These are phyloP conservation scores for Protosalanx chinensis DNA, from an alignment of 2,797 vertebrate genomes.

Conservation along the genomic window DNA sequence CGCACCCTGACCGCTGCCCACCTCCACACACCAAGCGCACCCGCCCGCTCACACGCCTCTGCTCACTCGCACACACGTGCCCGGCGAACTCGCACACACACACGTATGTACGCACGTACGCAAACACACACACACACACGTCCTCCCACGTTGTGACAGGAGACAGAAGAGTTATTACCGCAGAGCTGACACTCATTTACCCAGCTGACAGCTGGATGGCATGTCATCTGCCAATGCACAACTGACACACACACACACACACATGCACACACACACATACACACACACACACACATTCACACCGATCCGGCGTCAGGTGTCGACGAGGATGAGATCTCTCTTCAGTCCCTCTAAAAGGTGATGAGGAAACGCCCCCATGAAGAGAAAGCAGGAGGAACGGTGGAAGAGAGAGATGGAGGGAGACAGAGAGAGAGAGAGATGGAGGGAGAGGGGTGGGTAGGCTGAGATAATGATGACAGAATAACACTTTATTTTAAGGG, in stretches of 20 bases:
- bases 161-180: not conserved
- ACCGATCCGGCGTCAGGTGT: not conserved
- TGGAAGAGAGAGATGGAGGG: not conserved
- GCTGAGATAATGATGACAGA: not conserved
- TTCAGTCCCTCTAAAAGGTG: not conserved
- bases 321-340: not conserved
- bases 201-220: not conserved
- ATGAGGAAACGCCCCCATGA: not conserved
- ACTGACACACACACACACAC: not conserved
- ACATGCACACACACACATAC: not conserved
- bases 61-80: not conserved
- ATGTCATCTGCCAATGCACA: not conserved
- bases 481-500: too few species aligned
- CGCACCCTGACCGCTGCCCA: too few species aligned
- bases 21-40: too few species aligned
- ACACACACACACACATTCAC: not conserved
- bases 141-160: not conserved
- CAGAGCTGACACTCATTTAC: slow-evolving; percentile 9
- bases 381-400: not conserved
- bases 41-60: not conserved
- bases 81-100: not conserved
- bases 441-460: not conserved
- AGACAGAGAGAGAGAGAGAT: not conserved
- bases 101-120: not conserved
- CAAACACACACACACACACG: not conserved